Percentiles rank a stretch among this genome's conserved stretches.
Conservation (phyloP, 2,888 invertebrate genomes). For the Apeira syringaria region DNA sequence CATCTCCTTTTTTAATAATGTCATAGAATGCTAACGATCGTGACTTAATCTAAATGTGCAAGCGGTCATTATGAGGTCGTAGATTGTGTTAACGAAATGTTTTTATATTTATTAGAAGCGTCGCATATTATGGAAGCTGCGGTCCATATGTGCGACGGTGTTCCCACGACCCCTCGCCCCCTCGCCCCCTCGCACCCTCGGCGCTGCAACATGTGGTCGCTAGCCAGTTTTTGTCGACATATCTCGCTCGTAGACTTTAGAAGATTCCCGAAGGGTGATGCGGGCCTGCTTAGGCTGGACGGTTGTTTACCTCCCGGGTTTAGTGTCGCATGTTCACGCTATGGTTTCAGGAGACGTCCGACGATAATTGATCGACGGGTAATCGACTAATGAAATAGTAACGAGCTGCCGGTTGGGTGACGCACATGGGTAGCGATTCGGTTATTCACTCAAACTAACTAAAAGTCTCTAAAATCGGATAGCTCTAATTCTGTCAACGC, state of each 20-base stretch:
- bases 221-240: slow-evolving; percentile 56
- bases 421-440: no score
- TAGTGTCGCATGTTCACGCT: slow-evolving; percentile 63
- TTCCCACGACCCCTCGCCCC: slow-evolving; percentile 67
- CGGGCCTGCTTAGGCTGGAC: slow-evolving; percentile 50
- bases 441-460: no score
- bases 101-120: slow-evolving; percentile 71
- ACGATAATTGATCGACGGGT: slow-evolving; percentile 71
- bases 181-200: slow-evolving; percentile 48
- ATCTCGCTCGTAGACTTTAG: slow-evolving; percentile 35
- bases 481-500: no score
- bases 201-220: slow-evolving; percentile 63
- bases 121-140: slow-evolving; percentile 70
- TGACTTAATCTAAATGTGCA: slow-evolving; percentile 59
- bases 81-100: slow-evolving; percentile 68
- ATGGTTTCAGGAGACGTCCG: slow-evolving; percentile 69
- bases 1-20: no score
- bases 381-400: slow-evolving; percentile 70
- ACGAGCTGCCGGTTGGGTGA: slow-evolving; percentile 35
- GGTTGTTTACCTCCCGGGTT: slow-evolving; percentile 69
- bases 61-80: slow-evolving; percentile 55
- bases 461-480: no score
- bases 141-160: slow-evolving; percentile 73
- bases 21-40: slow-evolving; percentile 41
- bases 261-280: slow-evolving; percentile 29